Evolutionary conservation across 1,140 invertebrate genomes (phyloP), one percentile per base, ranked within the genome.

Genomic region (Scaptomyza hsui): DNA sequence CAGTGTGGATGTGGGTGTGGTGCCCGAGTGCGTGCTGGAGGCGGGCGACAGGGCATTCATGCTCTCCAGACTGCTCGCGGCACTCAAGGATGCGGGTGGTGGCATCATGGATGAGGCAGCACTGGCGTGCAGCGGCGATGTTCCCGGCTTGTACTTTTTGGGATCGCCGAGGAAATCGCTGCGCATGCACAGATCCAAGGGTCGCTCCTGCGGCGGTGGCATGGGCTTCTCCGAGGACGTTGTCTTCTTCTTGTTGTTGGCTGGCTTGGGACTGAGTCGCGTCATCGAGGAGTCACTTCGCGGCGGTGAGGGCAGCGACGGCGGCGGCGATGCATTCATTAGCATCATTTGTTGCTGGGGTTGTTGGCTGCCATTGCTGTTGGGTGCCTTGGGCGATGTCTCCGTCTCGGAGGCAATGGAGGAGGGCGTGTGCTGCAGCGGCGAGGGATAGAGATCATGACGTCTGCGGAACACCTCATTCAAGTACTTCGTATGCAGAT

Each of bases 151-250:
- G 64, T 79, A 80, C 70, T 86, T 91, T 57, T 89, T 90, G 56
- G 49, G 47, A 37, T 88, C 69, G 26, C 62, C 26, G 44, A 75
- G 18, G 41, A 65, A 35, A n/a, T 90, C 88, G 47, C 71, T 85
- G 41, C 85, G 89, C 90, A 97, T 93, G 1, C 96, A 97, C 3
- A 98, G 92, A 91, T 98, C 97, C 18, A 98, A 91, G 0, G 97
- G 97, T 10, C 94, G 96, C 55, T 98, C 97, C 90, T 98, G 96
- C 0, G 95, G 92, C 24, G 93, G 92, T 42, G 91, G 88, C 61
- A 92, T 92, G 1, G 85, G 75, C 55, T 80, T 86, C n/a, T 80
- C 74, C 3, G 63, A 65, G 9, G 74, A 41, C 63, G 39, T 18
- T n/a, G 13, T 83, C 24, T 68, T 69, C 71, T 80, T 82, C 62